These are phyloP conservation scores for Lepidocyrtoides sp. DNA, from an alignment of 2,888 invertebrate genomes.

Conservation along the genomic window DNA sequence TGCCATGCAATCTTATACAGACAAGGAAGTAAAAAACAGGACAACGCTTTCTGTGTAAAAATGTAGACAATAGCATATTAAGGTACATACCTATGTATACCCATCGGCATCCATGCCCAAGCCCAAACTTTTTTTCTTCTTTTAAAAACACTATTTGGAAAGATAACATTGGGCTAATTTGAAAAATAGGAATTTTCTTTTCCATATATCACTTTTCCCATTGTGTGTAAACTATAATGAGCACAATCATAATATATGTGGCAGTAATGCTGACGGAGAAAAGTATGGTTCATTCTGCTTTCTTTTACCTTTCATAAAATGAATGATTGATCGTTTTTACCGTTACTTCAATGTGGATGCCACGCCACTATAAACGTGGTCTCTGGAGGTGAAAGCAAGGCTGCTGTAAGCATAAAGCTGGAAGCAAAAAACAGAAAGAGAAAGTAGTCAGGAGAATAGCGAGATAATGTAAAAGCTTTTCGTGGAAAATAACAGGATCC, in stretches of 20 bases:
- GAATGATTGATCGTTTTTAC: conserved; percentile 45
- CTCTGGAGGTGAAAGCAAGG: conserved; percentile 20
- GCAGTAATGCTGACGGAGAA: neutral
- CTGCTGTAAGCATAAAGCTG: neutral
- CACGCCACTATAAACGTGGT: neutral
- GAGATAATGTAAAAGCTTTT: neutral
- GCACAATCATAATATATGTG: neutral
- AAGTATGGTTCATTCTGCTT: neutral
- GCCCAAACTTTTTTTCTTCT: too few relatives aligned
- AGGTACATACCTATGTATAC: neutral
- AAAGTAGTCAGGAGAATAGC: neutral
- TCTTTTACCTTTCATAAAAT: conserved; percentile 15
- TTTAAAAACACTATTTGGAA: neutral
- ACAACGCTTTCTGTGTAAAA: neutral
- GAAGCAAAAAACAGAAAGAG: neutral
- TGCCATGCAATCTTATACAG: neutral
- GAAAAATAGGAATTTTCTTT: neutral
- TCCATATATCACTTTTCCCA: neutral
- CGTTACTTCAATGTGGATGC: neutral
- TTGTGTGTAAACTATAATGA: neutral
- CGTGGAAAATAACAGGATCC: conserved; percentile 28
- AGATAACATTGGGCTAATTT: neutral
- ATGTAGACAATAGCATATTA: neutral
- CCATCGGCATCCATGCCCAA: neutral
- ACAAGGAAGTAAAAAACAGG: neutral